Evolutionary conservation across 1,140 invertebrate genomes (phyloP), one percentile per base, ranked within the genome.

Genomic region (Panulirus ornatus): DNA sequence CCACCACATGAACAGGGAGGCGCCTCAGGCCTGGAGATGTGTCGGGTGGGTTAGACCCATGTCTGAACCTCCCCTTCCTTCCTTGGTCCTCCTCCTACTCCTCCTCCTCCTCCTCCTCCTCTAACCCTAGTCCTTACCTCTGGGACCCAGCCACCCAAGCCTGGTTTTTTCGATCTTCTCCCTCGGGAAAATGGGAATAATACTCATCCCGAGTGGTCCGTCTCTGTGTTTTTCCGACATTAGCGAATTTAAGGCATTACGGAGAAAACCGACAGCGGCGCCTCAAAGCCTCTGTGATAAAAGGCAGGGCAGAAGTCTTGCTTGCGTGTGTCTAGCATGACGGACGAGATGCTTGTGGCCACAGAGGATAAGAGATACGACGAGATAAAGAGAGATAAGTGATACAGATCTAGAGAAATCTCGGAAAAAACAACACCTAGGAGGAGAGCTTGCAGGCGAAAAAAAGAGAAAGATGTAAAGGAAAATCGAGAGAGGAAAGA

Each of bases 201-300:
- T 66, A 30, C 30, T 30, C 58, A 66, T 66, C 58, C 22, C 11
- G 58, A 11, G 2, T 27, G 6, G 2, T 27, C 8, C n/a, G 3
- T 66, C 58, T 66, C 58, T 66, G 58, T 66, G n/a, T 66, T 66
- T 66, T 66, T 66, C 58, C 11, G 58, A 66, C 58, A 66, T 66
- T 66, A 66, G 30, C 58, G 58, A 66, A 66, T 66, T 30, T 66
- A 66, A 66, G 58, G 58, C n/a, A 66, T 22, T 27, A 27, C 11
- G 27, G 58, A 66, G 58, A 66, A 66, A 66, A 66, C 58, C 30
- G 58, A 66, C 58, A 66, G 58, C 58, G 58, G 58, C 58, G 11
- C 58, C 58, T 66, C 58, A 66, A 27, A 66, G 58, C 3, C 58
- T 66, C 51, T 66, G n/a, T 27, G 58, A 27, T 27, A 5, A 19